Conservation (phyloP, 2,797 vertebrate species). For the Cuculus canorus region DNA sequence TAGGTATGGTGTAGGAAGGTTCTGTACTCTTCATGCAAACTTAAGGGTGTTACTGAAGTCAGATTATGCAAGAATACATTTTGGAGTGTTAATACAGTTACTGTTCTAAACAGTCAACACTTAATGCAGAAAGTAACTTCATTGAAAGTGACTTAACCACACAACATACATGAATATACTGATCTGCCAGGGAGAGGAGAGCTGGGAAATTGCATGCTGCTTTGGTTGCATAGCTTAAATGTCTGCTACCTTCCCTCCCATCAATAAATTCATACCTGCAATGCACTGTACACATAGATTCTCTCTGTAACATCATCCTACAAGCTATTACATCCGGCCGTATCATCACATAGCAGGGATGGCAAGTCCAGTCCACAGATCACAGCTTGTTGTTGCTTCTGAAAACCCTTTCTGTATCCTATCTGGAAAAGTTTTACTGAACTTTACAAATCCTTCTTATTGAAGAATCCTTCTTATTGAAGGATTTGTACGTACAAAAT, state of each 20-base stretch:
- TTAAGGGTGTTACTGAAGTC: neutral
- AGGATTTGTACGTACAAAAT: neutral
- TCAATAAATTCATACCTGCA: neutral
- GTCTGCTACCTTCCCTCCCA: neutral
- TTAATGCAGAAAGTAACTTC: neutral
- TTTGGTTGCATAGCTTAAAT: neutral
- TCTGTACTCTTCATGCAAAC: neutral
- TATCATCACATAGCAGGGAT: neutral
- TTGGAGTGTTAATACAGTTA: neutral
- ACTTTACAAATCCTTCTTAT: neutral
- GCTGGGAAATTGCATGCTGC: neutral
- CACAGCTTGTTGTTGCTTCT: neutral
- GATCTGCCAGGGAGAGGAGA: neutral
- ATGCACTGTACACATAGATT: too few species aligned
- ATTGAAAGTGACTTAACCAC: neutral
- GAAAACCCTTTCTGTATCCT: neutral
- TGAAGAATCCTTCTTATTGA: neutral
- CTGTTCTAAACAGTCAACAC: neutral
- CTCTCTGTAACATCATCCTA: accelerated
- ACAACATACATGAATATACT: neutral
- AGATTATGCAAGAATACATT: neutral
- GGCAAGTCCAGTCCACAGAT: neutral
- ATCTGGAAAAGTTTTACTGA: neutral
- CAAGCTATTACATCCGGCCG: neutral
- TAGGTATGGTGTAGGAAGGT: neutral